Percentiles rank a stretch among this genome's conserved stretches.
Conservation (phyloP, 35 echinoderm and acorn worm species). For the Lytechinus variegatus region DNA sequence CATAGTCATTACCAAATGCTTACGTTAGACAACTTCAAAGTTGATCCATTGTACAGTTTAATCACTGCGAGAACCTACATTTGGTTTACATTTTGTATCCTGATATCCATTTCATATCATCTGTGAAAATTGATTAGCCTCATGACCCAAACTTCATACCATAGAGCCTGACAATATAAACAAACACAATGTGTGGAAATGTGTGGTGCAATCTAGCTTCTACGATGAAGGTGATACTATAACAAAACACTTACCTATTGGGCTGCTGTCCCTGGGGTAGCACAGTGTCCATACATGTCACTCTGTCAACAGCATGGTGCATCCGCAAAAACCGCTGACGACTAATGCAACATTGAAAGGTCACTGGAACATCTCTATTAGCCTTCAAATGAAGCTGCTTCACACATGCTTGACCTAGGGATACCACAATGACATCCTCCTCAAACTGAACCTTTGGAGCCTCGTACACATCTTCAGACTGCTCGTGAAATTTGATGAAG, state of each 20-base stretch:
- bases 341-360: constrained; percentile 47
- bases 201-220: too few species aligned
- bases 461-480: constrained; percentile 54
- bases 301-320: constrained; percentile 48
- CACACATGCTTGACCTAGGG: background rate
- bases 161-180: too few species aligned
- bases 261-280: constrained; percentile 35
- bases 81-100: too few species aligned
- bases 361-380: background rate
- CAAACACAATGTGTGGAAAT: too few species aligned
- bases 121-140: too few species aligned
- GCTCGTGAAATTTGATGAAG: constrained; percentile 56
- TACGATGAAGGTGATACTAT: too few species aligned
- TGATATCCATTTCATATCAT: too few species aligned
- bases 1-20: too few species aligned
- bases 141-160: too few species aligned
- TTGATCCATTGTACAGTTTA: too few species aligned
- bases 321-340: constrained; percentile 25
- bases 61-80: too few species aligned
- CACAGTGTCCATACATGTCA: constrained; percentile 35
- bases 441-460: background rate
- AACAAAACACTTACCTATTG: background rate
- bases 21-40: too few species aligned
- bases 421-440: background rate
- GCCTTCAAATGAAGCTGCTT: background rate